phyloP scores from a whole-genome alignment of 2,888 invertebrate genomes.

The Acrobasis repandana region DNA sequence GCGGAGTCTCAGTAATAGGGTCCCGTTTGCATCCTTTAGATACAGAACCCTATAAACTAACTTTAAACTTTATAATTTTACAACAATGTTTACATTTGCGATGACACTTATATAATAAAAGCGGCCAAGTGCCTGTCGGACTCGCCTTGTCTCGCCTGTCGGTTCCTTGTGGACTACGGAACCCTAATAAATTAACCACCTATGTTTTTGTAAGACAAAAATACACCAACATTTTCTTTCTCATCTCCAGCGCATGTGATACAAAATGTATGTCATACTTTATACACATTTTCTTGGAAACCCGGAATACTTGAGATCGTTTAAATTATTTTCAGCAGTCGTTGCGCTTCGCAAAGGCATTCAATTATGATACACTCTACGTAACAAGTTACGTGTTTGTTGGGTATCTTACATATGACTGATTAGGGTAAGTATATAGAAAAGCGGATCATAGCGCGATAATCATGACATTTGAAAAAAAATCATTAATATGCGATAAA shows the following conservation, averaged over 20 bases:
- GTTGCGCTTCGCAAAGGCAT: constrained; percentile 11
- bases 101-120: too few relatives aligned
- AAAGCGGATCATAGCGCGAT: not conserved
- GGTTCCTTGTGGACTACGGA: too few relatives aligned
- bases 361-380: constrained; percentile 11
- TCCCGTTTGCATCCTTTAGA: too few relatives aligned
- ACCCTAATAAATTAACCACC: too few relatives aligned
- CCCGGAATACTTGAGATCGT: not conserved
- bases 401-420: constrained; percentile 4
- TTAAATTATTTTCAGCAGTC: constrained; percentile 11
- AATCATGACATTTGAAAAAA: not conserved
- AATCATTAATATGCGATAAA: not conserved
- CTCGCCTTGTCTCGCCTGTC: too few relatives aligned
- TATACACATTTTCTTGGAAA: not conserved
- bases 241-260: not conserved
- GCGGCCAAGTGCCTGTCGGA: too few relatives aligned
- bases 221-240: not conserved
- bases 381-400: constrained; percentile 7
- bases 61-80: too few relatives aligned
- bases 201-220: not conserved
- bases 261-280: not conserved
- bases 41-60: too few relatives aligned
- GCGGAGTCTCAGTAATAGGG: too few relatives aligned
- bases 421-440: not conserved
- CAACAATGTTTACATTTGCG: too few relatives aligned